Evolutionary conservation across 2,888 invertebrate species (phyloP).

Genomic region (Agapostemon virescens): DNA sequence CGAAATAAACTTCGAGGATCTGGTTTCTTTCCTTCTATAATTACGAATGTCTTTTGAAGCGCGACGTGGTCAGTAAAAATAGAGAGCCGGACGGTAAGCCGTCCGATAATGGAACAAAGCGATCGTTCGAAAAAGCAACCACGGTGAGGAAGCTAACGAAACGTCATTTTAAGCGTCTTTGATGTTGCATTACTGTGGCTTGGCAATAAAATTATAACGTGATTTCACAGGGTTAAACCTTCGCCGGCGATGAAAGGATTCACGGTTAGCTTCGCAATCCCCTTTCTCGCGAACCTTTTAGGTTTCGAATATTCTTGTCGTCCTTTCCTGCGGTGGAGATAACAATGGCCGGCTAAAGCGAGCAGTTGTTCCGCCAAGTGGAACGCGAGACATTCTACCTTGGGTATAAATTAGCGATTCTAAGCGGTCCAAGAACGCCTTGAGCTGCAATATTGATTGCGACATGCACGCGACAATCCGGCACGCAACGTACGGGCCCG

Average conservation of each 20-base stretch:
- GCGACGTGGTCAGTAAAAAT: neutral
- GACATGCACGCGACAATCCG: slow-evolving; percentile 47
- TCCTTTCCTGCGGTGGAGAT: neutral
- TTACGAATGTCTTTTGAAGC: neutral
- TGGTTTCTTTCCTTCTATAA: no score
- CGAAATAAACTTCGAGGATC: no score
- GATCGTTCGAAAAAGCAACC: neutral
- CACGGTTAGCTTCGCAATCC: neutral
- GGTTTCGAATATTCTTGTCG: slow-evolving; percentile 33
- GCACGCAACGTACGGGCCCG: slow-evolving; percentile 26
- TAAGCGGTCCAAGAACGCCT: slow-evolving; percentile 28
- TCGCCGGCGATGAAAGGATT: neutral
- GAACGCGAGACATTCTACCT: slow-evolving; percentile 21
- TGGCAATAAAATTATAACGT: slow-evolving; percentile 6
- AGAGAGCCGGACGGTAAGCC: neutral
- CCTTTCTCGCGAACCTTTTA: slow-evolving; percentile 3
- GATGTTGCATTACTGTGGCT: neutral
- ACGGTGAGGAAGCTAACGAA: neutral
- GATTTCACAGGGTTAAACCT: slow-evolving; percentile 13
- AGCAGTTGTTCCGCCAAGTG: slow-evolving; percentile 11
- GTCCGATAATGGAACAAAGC: slow-evolving; percentile 1
- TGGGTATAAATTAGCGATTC: slow-evolving; percentile 37
- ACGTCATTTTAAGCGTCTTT: slow-evolving; percentile 1
- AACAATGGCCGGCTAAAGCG: slow-evolving; percentile 20
- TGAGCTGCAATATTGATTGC: slow-evolving; percentile 42